Conservation (phyloP, 1,140 invertebrate species). For the Drosophila funebris region DNA sequence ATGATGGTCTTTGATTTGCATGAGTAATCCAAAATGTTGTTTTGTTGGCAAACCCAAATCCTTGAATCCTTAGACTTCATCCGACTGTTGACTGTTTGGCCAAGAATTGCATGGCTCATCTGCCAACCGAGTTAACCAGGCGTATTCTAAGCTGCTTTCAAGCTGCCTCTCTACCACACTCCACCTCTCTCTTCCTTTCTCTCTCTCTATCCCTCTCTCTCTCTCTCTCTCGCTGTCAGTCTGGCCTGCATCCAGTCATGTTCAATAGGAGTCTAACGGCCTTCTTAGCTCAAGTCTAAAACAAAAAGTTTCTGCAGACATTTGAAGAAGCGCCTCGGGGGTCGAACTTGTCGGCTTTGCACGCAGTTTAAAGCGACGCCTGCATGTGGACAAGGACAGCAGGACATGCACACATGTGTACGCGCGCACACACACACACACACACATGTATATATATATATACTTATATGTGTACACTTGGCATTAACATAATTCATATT, state of each 20-base stretch:
- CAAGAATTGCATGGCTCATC: background rate
- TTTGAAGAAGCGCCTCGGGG: constrained; percentile 15
- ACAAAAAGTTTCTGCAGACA: constrained; percentile 18
- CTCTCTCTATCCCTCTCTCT: background rate
- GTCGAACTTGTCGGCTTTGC: constrained; percentile 56
- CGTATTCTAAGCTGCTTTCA: constrained; percentile 12
- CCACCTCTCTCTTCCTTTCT: background rate
- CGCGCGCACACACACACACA: background rate
- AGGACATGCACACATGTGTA: constrained; percentile 28
- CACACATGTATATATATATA: background rate
- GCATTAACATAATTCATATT: constrained; percentile 78
- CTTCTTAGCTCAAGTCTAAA: constrained; percentile 9
- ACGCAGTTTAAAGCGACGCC: constrained; percentile 41
- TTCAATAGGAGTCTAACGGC: constrained; percentile 6
- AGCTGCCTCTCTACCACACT: background rate
- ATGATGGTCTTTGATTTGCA: background rate
- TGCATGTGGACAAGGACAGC: constrained; percentile 18
- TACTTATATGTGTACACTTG: constrained; percentile 49
- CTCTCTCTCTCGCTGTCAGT: background rate
- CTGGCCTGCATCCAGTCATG: background rate
- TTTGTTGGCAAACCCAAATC: constrained; percentile 1
- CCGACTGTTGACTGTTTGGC: constrained; percentile 9
- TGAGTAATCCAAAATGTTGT: background rate
- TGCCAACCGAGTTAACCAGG: constrained; percentile 8
- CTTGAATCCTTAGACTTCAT: constrained; percentile 10